Evolutionary conservation across 2,797 vertebrate genomes (phyloP).

Genomic region (Pangasius mekongensis): DNA sequence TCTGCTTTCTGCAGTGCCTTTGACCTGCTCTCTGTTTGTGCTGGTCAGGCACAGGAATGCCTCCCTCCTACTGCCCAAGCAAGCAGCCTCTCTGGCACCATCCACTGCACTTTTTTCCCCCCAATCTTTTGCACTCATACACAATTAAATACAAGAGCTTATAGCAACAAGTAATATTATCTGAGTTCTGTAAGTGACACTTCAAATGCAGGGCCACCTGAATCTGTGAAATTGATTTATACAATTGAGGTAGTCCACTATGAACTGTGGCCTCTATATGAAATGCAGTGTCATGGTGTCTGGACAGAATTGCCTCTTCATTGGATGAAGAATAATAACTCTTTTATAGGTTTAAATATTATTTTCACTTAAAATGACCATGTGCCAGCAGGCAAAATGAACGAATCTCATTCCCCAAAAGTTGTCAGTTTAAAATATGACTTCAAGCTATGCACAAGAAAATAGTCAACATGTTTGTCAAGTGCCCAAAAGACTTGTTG

Average conservation of each 20-base stretch:
- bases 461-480: constrained; percentile 19
- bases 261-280: neutral
- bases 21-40: constrained; percentile 78
- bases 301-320: neutral
- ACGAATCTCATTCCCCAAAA: neutral
- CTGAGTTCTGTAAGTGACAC: neutral
- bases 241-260: neutral
- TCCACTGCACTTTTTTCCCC: constrained; percentile 67
- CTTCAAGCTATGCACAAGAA: neutral
- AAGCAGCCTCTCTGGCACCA: constrained; percentile 78
- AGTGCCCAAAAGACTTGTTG: neutral
- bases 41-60: constrained; percentile 72
- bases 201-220: neutral
- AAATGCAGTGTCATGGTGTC: neutral
- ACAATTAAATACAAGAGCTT: constrained; percentile 45
- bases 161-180: neutral
- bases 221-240: neutral
- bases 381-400: neutral
- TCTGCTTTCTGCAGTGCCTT: constrained; percentile 62
- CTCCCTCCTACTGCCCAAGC: constrained; percentile 65
- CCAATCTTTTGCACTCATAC: constrained; percentile 72
- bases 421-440: neutral
- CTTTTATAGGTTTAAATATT: neutral
- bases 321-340: constrained; percentile 8
- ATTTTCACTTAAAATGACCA: neutral